Evolutionary conservation across 2,888 invertebrate genomes (phyloP).

Genomic region (Dryocosmus kuriphilus): DNA sequence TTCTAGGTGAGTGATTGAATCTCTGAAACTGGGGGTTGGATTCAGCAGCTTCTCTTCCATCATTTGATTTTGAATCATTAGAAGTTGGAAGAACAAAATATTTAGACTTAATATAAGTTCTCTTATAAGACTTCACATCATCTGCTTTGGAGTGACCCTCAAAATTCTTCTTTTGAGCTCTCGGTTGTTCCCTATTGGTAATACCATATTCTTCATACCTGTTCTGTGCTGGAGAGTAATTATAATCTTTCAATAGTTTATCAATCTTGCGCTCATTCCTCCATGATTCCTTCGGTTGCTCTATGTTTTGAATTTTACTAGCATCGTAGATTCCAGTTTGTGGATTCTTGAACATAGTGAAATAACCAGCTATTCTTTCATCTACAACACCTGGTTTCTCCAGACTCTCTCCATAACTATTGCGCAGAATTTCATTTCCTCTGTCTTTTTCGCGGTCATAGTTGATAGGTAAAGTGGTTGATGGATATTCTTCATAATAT

Average conservation of each 20-base stretch:
- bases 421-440: constrained; percentile 60
- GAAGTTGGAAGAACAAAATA: neutral
- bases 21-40: neutral
- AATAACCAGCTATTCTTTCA: constrained; percentile 69
- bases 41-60: neutral
- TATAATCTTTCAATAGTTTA: constrained; percentile 52
- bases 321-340: constrained; percentile 58
- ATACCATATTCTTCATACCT: constrained; percentile 72
- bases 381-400: constrained; percentile 66
- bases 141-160: neutral
- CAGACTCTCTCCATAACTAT: constrained; percentile 73
- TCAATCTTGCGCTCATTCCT: constrained; percentile 29
- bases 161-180: neutral
- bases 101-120: neutral
- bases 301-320: constrained; percentile 32
- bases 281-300: neutral
- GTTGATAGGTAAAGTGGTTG: constrained; percentile 47
- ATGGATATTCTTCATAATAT: neutral
- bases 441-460: constrained; percentile 54
- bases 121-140: neutral
- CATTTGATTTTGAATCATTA: neutral
- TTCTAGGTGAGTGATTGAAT: neutral
- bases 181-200: constrained; percentile 10
- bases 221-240: constrained; percentile 52
- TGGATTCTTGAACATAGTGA: constrained; percentile 65